Evolutionary conservation across 2,113 vertebrate species (phyloP).

Genomic region (Cairina moschata): DNA sequence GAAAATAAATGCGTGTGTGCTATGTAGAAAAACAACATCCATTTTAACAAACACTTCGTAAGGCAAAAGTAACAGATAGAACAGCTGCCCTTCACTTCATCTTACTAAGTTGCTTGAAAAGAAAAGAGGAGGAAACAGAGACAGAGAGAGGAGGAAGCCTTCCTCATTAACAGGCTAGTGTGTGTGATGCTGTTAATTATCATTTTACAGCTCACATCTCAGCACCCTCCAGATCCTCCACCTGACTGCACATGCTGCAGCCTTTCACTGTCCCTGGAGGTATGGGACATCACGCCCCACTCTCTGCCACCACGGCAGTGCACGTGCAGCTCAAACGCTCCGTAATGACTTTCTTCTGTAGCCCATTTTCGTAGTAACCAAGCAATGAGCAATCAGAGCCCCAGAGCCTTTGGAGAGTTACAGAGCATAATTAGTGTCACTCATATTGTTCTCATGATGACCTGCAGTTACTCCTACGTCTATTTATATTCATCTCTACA

Average conservation of each 20-base stretch:
- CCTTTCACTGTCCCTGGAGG: neutral
- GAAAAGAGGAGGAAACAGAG: neutral
- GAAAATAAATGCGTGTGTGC: neutral
- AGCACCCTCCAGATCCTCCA: neutral
- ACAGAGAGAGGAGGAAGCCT: neutral
- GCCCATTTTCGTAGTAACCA: neutral
- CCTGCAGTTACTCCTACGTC: neutral
- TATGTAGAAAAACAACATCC: neutral
- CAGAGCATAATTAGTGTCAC: neutral
- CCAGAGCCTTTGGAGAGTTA: neutral
- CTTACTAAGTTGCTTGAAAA: neutral
- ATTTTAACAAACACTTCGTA: neutral
- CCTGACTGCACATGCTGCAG: neutral
- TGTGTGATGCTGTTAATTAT: neutral
- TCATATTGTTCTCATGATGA: neutral
- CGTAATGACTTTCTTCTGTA: neutral
- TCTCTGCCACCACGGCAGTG: neutral
- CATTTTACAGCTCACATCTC: neutral
- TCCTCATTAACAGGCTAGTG: neutral
- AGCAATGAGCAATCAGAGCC: neutral
- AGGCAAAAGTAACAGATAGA: neutral
- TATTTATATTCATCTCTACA: neutral
- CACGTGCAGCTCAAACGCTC: neutral
- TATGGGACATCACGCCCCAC: neutral
- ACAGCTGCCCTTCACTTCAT: neutral